These are phyloP conservation scores for Seira sanloemensis DNA, from an alignment of 2,888 invertebrate genomes.

Conservation along the genomic window DNA sequence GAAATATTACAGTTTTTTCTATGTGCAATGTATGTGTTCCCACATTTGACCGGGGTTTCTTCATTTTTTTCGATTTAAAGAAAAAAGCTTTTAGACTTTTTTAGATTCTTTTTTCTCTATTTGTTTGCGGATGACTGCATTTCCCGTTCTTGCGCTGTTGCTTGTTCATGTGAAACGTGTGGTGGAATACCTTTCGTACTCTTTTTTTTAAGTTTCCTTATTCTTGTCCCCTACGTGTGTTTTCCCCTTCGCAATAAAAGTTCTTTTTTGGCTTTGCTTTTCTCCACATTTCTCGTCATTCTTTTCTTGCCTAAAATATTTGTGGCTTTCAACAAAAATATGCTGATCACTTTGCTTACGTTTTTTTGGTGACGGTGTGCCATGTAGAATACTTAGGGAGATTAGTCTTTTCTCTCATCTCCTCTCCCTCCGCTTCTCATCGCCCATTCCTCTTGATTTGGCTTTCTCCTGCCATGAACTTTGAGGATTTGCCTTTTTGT, in stretches of 20 bases:
- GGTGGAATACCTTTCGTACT: constrained; percentile 2
- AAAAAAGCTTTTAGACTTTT: constrained; percentile 45
- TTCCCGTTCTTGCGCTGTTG: constrained; percentile 52
- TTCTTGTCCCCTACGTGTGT: no score
- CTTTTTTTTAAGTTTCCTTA: background rate
- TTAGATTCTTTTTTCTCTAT: constrained; percentile 50
- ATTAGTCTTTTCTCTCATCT: constrained; percentile 5
- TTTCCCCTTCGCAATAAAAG: constrained; percentile 19
- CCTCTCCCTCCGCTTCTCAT: background rate
- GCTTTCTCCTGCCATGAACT: no score
- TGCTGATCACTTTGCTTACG: background rate
- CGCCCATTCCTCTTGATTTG: no score
- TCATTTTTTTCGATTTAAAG: constrained; percentile 12
- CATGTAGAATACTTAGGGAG: background rate
- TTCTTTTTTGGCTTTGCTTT: constrained; percentile 11
- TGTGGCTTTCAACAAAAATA: background rate
- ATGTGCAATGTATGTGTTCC: background rate
- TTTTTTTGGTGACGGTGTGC: background rate
- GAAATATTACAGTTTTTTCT: constrained; percentile 13
- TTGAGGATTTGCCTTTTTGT: no score
- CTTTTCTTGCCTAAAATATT: background rate
- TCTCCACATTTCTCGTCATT: background rate
- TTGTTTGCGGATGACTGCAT: constrained; percentile 64
- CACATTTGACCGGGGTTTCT: background rate
- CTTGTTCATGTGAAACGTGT: constrained; percentile 24